Base-by-base conservation (phyloP, 2,888 invertebrate species). In the Cheilosia vulpina region DNA sequence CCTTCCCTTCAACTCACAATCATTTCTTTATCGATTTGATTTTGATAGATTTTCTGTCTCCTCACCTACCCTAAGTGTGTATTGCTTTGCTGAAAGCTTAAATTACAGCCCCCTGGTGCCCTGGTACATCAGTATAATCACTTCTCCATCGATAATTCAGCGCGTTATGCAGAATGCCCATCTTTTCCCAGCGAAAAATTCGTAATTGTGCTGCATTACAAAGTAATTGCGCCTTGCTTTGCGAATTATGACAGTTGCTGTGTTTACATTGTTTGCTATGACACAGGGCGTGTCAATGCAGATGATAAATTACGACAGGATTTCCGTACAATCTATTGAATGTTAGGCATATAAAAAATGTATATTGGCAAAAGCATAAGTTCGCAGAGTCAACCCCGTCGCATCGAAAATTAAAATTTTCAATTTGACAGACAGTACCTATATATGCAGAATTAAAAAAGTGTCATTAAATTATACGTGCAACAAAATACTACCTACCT, bases 191-290 rank as follows among this genome's bases (percentile, higher is more conserved):
- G 34, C 53, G 50, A 34, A 43, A 43, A 41, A 55, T 41, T 34
- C 63, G 31, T 66, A 50, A 80, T 71, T 75, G 73, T 69, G 66
- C 60, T 72, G 71, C 62, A 85, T 66, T 76, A 66, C 24, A 66
- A 68, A 38, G 63, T 72, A 80, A 81, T 81, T 75, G 75, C 71
- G 73, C 45, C 38, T 47, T 45, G 60, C 66, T 85, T 52, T 76
- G 85, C 81, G 62, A 81, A 85, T 85, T 85, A 81, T 81, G 81
- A 85, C 68, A 85, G 77, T 77, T 81, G 66, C 76, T 81, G 50
- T 85, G 81, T 85, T 85, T 81, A 85, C 85, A 81, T 81, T 85
- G 72, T 85, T 85, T 81, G 81, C 72, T 72, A 34, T 85, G 85
- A 85, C 85, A 81, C 52, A 72, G 77, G 85, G 85, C 81, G 85